Evolutionary conservation across 2,888 invertebrate genomes (phyloP).

Genomic region (Oligia strigilis): DNA sequence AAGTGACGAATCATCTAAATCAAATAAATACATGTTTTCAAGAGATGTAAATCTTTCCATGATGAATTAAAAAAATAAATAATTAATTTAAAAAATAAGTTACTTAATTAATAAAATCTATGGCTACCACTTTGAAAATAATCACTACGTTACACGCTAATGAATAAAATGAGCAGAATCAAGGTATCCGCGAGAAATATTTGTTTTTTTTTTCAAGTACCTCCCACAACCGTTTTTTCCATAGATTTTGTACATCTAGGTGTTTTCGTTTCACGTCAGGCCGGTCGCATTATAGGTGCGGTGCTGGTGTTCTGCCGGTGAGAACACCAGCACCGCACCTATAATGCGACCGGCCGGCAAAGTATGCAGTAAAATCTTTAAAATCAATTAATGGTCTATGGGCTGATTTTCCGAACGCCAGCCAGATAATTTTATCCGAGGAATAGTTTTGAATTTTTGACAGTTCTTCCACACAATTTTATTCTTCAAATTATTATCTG

Average conservation of each 20-base stretch:
- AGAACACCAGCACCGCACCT: neutral
- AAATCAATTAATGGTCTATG: too few species aligned
- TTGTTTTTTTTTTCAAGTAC: conserved; percentile 13
- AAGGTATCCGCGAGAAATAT: neutral
- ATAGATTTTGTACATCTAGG: neutral
- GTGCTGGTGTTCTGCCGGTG: too few species aligned
- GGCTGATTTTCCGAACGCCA: too few species aligned
- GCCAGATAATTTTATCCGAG: too few species aligned
- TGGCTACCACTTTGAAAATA: neutral
- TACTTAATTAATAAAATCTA: neutral
- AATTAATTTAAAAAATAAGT: neutral
- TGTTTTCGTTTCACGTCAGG: neutral
- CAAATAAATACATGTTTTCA: conserved; percentile 7
- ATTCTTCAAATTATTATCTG: too few species aligned
- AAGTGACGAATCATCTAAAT: neutral
- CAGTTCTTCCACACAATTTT: too few species aligned
- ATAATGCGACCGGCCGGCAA: neutral
- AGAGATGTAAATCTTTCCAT: conserved; percentile 1
- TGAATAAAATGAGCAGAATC: neutral
- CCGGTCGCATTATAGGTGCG: too few species aligned
- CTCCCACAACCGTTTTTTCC: neutral
- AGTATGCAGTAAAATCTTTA: too few species aligned
- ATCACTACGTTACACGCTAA: neutral
- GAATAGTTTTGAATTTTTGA: too few species aligned
- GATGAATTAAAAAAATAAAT: neutral